Conservation (phyloP, 2,113 vertebrate species). For the Salminus brasiliensis region DNA sequence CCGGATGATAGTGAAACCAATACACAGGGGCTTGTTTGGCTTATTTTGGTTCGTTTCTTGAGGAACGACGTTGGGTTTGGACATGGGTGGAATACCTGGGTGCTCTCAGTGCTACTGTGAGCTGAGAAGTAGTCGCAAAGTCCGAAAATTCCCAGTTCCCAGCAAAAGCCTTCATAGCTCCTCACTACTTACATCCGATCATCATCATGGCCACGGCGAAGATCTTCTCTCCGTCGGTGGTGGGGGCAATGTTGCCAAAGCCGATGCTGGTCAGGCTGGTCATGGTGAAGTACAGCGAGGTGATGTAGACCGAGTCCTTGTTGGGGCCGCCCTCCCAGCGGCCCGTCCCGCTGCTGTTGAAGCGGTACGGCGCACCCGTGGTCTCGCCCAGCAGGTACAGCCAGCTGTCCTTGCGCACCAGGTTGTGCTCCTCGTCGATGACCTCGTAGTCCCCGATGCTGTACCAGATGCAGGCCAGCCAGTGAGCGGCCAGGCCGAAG, state of each 20-base stretch:
- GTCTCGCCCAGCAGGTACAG: slow-evolving; percentile 91
- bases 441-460: slow-evolving; percentile 99
- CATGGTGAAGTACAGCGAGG: slow-evolving; percentile 97
- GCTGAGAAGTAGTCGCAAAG: too few relatives aligned
- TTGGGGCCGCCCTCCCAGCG: slow-evolving; percentile 97
- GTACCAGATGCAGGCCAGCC: slow-evolving; percentile 99
- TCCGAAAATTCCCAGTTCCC: too few relatives aligned
- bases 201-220: slow-evolving; percentile 99
- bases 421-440: slow-evolving; percentile 91
- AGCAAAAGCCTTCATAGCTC: background rate
- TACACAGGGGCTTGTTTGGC: background rate
- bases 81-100: too few relatives aligned
- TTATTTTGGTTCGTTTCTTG: too few relatives aligned
- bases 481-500: slow-evolving; percentile 96
- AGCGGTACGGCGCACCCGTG: slow-evolving; percentile 90
- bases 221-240: slow-evolving; percentile 97
- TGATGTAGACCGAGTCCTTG: slow-evolving; percentile 97
- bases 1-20: background rate
- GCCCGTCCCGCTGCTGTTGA: slow-evolving; percentile 86
- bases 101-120: too few relatives aligned
- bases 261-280: slow-evolving; percentile 98
- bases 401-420: slow-evolving; percentile 91
- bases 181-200: slow-evolving; percentile 96
- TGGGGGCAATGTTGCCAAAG: slow-evolving; percentile 96
- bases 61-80: too few relatives aligned